Base-by-base conservation (phyloP, 2,113 vertebrate species). In the Cololabis saira region DNA sequence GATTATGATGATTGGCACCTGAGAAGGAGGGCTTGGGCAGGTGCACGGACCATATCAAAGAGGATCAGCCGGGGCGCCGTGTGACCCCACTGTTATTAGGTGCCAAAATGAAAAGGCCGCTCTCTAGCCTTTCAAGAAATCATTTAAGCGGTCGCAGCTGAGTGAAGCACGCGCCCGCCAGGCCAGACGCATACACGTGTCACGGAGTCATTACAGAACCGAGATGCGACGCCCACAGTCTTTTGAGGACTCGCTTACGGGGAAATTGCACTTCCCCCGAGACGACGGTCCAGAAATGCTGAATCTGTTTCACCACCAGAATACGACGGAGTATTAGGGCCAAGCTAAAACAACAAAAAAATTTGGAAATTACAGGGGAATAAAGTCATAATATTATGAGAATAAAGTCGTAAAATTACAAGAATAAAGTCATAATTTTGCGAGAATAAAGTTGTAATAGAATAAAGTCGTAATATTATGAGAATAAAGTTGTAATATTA, bases 31-130 rank as follows among this genome's bases (percentile, higher is more conserved):
- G 76, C 80, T 78, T 56, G 77, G 76, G 74, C 79, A 67, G 77
- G 76, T 57, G 81, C 80, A 76, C n/a, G 19, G 83, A 89, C 82
- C 90, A 89, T 87, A 89, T 90, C 86, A 86, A 78, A 87, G 81
- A 79, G 86, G 85, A 87, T 83, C 87, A 87, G 83, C 78, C 44
- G 42, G 85, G 85, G 80, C 82, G 57, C 63, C 5, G 54, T 62
- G 81, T 85, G 85, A 89, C 87, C 87, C 66, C 72, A 75, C 82
- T 78, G 63, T 88, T 91, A 91, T 91, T 84, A 89, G 86, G 67
- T 84, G 82, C 87, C 78, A 70, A 81, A 89, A 88, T 86, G 82
- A 90, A 89, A 88, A 65, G 73, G 75, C 73, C 49, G 81, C 76
- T 67, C 74, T 57, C 70, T 53, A 75, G 71, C 76, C 69, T 82